Evolutionary conservation across 2,888 invertebrate species (phyloP).

Genomic region (Cerastis rubricosa): DNA sequence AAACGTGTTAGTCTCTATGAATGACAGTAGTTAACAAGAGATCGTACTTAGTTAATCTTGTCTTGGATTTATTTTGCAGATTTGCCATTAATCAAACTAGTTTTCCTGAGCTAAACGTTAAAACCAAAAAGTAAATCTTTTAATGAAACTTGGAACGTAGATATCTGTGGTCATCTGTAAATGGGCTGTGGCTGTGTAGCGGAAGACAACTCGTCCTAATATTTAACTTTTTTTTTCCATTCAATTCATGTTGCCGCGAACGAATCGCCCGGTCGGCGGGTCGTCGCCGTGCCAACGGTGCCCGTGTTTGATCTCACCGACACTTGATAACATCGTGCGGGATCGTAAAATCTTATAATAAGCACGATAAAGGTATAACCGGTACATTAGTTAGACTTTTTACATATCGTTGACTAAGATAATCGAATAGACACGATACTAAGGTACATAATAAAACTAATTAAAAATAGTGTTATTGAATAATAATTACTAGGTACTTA

Average conservation of each 20-base stretch:
- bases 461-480: not conserved
- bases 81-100: not conserved
- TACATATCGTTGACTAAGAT: constrained; percentile 28
- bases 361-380: constrained; percentile 69
- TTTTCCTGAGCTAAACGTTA: not conserved
- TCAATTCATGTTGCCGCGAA: constrained; percentile 72
- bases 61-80: not conserved
- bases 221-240: constrained; percentile 67
- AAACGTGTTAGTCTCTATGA: not conserved
- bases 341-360: constrained; percentile 77
- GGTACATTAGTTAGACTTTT: constrained; percentile 65
- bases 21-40: not conserved
- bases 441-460: constrained; percentile 8
- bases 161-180: constrained; percentile 32
- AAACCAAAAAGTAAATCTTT: constrained; percentile 11
- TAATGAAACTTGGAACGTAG: constrained; percentile 17
- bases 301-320: constrained; percentile 73
- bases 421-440: constrained; percentile 51
- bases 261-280: constrained; percentile 68
- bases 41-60: not conserved
- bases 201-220: constrained; percentile 69
- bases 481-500: not conserved
- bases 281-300: constrained; percentile 66
- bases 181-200: constrained; percentile 58
- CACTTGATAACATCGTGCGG: constrained; percentile 77